These are phyloP conservation scores for Gnathonemus echidnorhynchus DNA, from an alignment of 2,113 vertebrate species.

Conservation along the genomic window DNA sequence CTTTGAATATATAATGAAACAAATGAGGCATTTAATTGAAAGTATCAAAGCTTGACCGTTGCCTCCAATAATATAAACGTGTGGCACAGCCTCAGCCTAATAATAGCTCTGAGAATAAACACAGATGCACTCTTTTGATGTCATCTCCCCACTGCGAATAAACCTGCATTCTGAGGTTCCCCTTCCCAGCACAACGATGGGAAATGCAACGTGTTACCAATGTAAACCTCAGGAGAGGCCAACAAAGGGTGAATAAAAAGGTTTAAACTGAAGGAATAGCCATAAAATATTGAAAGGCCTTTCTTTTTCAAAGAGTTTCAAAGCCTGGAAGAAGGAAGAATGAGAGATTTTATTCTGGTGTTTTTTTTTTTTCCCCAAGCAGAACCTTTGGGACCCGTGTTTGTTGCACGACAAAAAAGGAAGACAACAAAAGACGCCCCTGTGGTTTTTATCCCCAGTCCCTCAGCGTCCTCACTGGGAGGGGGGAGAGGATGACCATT, in stretches of 20 bases:
- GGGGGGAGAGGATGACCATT: background rate
- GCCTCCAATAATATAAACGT: background rate
- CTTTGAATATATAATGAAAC: background rate
- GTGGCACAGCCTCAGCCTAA: background rate
- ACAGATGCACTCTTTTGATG: background rate
- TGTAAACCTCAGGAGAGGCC: slow-evolving; percentile 8
- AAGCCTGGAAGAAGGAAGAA: slow-evolving; percentile 14
- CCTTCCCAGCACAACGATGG: background rate
- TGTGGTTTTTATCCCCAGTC: slow-evolving; percentile 1
- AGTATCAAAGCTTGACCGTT: slow-evolving; percentile 4
- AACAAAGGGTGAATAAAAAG: slow-evolving; percentile 10
- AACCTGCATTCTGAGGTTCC: background rate
- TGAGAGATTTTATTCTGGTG: background rate
- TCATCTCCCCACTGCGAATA: background rate
- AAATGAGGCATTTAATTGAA: slow-evolving; percentile 3
- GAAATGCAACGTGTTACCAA: background rate
- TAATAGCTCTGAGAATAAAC: background rate
- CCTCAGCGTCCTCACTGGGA: background rate
- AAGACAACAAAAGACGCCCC: background rate
- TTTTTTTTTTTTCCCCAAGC: background rate
- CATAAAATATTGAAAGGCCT: slow-evolving; percentile 18
- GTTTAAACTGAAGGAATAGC: slow-evolving; percentile 8
- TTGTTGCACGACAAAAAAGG: slow-evolving; percentile 10
- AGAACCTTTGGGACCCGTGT: slow-evolving; percentile 3
- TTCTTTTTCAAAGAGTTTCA: slow-evolving; percentile 15